Base-by-base conservation (phyloP, 2,113 vertebrate genomes). In the Acrocephalus kingi region DNA sequence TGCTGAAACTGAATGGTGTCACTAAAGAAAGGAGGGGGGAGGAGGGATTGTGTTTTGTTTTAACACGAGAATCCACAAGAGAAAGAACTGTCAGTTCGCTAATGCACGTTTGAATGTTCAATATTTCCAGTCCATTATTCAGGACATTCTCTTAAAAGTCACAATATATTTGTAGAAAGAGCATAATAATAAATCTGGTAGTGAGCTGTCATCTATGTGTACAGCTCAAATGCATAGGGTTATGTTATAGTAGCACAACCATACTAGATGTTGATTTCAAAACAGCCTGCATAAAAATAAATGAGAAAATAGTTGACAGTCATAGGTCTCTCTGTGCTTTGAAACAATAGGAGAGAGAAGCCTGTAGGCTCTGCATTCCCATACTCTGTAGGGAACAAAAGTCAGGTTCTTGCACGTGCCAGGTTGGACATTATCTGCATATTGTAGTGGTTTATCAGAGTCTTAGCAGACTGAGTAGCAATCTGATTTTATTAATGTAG, bases 191-290 rank as follows among this genome's bases (percentile, higher is more conserved):
- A 58, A 54, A 64, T 54, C 54, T 79, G 23, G 9, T 37, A 68
- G 24, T 0, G 0, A 84, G 37, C 25, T 7, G 11, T 28, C 24
- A 37, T 49, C 37, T 56, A 0, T 18, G 6, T 51, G 7, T 49
- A 52, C 6, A 27, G 66, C 62, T 62, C 15, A 58, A 22, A 78
- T 31, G 5, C 41, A 35, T 3, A 31, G 33, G 12, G 7, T 41
- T 92, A 4, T 63, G 31, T 45, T 75, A 31, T 7, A 37, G 37
- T 19, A 41, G 30, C 56, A 61, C 5, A 14, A 19, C 23, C 37
- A 33, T 33, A 17, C 8, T 33, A 56, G 22, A 37, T 54, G n/a
- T 73, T 46, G 39, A 15, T 58, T 54, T 83, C 41, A 76, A 68
- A 94, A 75, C 5, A 64, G 16, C 43, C 54, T 76, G 45, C 23